Conservation (phyloP, 2,888 invertebrate genomes). For the Aplocera efformata region DNA sequence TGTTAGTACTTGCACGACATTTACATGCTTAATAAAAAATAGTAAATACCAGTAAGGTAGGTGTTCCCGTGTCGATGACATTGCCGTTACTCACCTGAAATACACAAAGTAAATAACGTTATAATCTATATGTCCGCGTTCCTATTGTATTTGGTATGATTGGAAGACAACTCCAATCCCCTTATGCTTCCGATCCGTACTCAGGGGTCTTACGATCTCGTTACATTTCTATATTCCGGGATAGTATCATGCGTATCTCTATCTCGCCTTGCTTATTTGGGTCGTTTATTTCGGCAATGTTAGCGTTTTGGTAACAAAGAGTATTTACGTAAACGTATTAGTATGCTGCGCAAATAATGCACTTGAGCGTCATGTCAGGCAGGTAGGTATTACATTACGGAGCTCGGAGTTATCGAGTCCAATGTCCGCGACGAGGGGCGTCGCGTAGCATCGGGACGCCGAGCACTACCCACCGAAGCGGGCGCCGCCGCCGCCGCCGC, state of each 20-base stretch:
- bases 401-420: constrained; percentile 52
- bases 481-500: constrained; percentile 40
- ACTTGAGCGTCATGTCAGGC: constrained; percentile 40
- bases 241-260: background rate
- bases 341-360: constrained; percentile 35
- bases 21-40: constrained; percentile 52
- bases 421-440: constrained; percentile 44
- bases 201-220: constrained; percentile 2
- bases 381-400: constrained; percentile 52
- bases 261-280: constrained; percentile 3
- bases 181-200: background rate
- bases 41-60: constrained; percentile 76
- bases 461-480: constrained; percentile 28
- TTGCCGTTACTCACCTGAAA: constrained; percentile 81
- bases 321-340: constrained; percentile 16
- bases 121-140: constrained; percentile 5
- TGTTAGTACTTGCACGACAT: constrained; percentile 24
- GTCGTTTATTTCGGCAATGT: constrained; percentile 8
- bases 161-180: constrained; percentile 2
- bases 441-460: constrained; percentile 39
- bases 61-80: constrained; percentile 79
- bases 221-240: background rate
- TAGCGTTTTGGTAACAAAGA: constrained; percentile 4
- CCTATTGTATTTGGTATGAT: background rate
- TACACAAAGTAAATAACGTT: constrained; percentile 24